Evolutionary conservation across 92 coral and sea anemone species (phyloP).

Genomic region (Epizoanthus fatuus): DNA sequence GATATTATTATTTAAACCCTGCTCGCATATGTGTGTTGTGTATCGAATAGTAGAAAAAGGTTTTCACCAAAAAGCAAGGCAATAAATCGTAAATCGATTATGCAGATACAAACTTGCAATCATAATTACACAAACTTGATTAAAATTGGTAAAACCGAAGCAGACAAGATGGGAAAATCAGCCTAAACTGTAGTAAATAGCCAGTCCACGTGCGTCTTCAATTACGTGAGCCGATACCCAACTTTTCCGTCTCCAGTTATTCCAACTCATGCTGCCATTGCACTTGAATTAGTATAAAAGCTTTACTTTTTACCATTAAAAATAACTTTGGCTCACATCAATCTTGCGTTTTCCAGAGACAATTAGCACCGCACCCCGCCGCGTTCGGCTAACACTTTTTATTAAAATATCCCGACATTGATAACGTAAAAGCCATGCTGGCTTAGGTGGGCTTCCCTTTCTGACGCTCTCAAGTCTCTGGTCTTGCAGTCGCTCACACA

Average conservation of each 20-base stretch:
- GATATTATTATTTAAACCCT: conserved; percentile 2
- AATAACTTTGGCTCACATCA: conserved; percentile 14
- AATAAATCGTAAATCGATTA: background rate
- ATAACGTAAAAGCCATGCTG: conserved; percentile 41
- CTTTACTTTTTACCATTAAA: conserved; percentile 16
- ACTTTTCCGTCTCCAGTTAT: background rate
- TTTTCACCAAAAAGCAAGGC: background rate
- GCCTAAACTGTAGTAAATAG: background rate
- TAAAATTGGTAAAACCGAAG: conserved; percentile 1
- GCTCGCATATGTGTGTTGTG: conserved; percentile 20
- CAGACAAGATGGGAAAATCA: background rate
- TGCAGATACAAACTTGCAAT: background rate
- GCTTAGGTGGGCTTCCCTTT: background rate
- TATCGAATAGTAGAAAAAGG: background rate
- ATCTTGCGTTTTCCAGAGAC: conserved; percentile 3
- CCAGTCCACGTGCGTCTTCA: conserved; percentile 19
- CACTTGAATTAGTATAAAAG: conserved; percentile 14
- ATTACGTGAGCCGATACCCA: conserved; percentile 17
- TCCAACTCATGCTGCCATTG: background rate
- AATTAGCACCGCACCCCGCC: conserved; percentile 23
- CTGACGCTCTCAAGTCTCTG: background rate
- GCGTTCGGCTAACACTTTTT: conserved; percentile 38
- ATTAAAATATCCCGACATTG: conserved; percentile 34
- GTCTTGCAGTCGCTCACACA: background rate
- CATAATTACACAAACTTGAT: conserved; percentile 3